Conservation (phyloP, 2,888 invertebrate species). For the Cetonia aurata region DNA sequence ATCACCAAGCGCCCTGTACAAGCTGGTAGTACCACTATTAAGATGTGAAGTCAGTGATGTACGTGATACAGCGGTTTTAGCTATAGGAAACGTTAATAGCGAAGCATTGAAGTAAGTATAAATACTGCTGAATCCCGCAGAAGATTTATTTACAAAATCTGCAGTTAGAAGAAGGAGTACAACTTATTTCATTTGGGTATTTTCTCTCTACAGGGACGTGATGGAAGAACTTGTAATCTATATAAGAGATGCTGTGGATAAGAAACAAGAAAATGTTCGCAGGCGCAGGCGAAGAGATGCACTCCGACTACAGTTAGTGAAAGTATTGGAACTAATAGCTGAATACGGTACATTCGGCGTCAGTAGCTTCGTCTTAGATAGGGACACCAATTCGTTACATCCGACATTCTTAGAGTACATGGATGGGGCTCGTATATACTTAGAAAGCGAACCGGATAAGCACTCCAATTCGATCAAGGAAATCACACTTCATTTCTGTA, state of each 20-base stretch:
- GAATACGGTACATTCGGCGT: constrained; percentile 90
- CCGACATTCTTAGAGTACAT: constrained; percentile 93
- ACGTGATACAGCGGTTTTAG: constrained; percentile 92
- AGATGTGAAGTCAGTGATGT: constrained; percentile 95
- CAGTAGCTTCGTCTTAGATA: constrained; percentile 66
- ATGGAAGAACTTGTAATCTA: constrained; percentile 95
- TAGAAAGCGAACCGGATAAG: constrained; percentile 95
- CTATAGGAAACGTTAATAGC: constrained; percentile 95
- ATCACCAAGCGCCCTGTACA: constrained; percentile 90
- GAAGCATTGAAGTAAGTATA: constrained; percentile 88
- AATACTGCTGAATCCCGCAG: too few relatives aligned
- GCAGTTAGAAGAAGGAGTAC: too few relatives aligned
- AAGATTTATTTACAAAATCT: too few relatives aligned
- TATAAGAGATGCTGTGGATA: constrained; percentile 95
- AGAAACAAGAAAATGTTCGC: constrained; percentile 97
- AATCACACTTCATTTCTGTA: constrained; percentile 93
- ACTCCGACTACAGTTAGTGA: constrained; percentile 89
- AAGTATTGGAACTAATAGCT: constrained; percentile 92
- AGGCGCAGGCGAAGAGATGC: constrained; percentile 92
- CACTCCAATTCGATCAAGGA: constrained; percentile 89
- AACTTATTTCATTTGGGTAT: background rate
- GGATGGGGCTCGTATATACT: constrained; percentile 90
- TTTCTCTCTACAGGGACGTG: constrained; percentile 78
- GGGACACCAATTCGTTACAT: constrained; percentile 85
- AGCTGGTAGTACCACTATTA: constrained; percentile 91